Evolutionary conservation across 2,797 vertebrate species (phyloP).

Genomic region (Ctenosaura bakeri): DNA sequence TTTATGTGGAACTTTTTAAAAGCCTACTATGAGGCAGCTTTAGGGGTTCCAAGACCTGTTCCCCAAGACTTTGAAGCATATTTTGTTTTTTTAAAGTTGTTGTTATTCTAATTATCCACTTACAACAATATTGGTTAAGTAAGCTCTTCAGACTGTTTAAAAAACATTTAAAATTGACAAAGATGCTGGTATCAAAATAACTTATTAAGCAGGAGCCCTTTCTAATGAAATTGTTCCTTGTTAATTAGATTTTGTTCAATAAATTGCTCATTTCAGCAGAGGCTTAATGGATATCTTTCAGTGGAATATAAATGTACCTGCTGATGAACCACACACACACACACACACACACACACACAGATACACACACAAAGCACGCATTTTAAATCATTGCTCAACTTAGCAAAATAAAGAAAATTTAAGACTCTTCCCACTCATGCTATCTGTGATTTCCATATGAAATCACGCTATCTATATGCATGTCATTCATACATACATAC

Average conservation of each 20-base stretch:
- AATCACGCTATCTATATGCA: no score
- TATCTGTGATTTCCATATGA: not conserved
- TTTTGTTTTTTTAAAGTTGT: constrained; percentile 1
- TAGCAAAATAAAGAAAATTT: constrained; percentile 2
- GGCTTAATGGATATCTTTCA: not conserved
- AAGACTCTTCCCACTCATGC: not conserved
- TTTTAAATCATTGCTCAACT: constrained; percentile 4
- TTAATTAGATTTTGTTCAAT: constrained; percentile 14
- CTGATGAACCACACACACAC: constrained; percentile 7
- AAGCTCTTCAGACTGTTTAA: not conserved
- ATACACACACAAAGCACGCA: not conserved
- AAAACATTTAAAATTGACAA: not conserved
- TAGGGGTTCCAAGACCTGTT: not conserved
- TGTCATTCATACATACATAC: no score
- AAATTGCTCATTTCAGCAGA: not conserved
- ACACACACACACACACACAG: not conserved
- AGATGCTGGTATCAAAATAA: not conserved
- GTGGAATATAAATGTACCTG: fast-evolving
- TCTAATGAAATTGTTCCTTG: not conserved
- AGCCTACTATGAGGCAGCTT: not conserved
- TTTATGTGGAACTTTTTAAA: not conserved
- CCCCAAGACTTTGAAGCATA: not conserved
- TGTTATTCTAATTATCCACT: not conserved
- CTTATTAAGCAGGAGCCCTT: not conserved
- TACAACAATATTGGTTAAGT: not conserved